phyloP scores from a whole-genome alignment of 2,888 invertebrate genomes.

The Aphelenchoides bicaudatus region DNA sequence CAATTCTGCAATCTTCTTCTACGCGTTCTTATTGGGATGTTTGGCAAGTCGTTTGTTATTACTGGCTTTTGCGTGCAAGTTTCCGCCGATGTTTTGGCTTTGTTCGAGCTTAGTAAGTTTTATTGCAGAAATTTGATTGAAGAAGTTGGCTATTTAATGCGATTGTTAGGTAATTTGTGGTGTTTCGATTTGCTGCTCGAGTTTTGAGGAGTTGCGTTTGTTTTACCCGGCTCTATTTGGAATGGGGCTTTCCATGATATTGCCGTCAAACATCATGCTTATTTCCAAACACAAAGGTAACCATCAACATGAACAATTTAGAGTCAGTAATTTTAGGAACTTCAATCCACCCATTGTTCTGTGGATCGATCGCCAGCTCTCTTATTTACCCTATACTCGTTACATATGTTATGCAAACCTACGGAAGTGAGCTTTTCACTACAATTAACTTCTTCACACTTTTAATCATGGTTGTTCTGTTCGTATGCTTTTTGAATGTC shows the following conservation, averaged over 20 bases:
- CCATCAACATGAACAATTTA: background rate
- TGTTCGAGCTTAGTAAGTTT: background rate
- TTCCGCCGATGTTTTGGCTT: slow-evolving; percentile 17
- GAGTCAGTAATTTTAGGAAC: background rate
- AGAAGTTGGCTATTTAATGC: no score
- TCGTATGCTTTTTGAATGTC: slow-evolving; percentile 9
- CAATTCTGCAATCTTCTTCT: background rate
- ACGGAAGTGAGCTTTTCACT: slow-evolving; percentile 15
- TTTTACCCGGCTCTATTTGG: slow-evolving; percentile 8
- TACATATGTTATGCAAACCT: slow-evolving; percentile 5
- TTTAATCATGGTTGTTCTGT: background rate
- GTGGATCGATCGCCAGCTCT: background rate
- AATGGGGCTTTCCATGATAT: slow-evolving; percentile 7
- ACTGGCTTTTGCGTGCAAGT: slow-evolving; percentile 11
- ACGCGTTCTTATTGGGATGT: slow-evolving; percentile 2
- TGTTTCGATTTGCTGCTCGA: background rate
- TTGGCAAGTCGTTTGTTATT: slow-evolving; percentile 11
- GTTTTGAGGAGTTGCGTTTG: slow-evolving; percentile 16
- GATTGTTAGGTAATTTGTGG: slow-evolving; percentile 14
- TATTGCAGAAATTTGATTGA: no score
- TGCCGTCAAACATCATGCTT: background rate
- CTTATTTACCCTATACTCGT: slow-evolving; percentile 5
- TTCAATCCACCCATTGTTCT: slow-evolving; percentile 16
- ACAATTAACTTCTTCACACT: background rate
- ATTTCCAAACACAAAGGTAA: background rate